Conservation (phyloP, 2,113 vertebrate genomes). For the Anthoscopus minutus region DNA sequence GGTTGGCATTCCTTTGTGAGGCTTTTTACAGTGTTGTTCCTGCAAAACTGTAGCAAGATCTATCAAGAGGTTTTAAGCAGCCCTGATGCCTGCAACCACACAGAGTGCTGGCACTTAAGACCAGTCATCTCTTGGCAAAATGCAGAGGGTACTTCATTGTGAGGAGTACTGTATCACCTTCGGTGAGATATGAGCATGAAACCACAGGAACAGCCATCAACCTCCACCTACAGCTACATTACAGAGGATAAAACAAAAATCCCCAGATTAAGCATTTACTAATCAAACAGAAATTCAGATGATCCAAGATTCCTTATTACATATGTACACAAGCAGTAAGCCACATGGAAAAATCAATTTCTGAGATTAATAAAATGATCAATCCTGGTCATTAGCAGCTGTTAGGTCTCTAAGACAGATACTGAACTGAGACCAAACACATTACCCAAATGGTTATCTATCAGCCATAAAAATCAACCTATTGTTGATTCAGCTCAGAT, state of each 20-base stretch:
- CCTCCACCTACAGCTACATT: neutral
- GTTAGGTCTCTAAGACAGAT: constrained; percentile 17
- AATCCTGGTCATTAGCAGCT: constrained; percentile 11
- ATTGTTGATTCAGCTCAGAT: constrained; percentile 13
- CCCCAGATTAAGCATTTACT: neutral
- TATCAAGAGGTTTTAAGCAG: neutral
- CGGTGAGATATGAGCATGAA: neutral
- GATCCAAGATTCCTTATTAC: neutral
- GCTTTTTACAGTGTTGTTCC: neutral
- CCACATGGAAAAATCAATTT: constrained; percentile 6
- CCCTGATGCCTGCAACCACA: neutral
- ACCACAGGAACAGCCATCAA: neutral
- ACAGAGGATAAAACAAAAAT: neutral
- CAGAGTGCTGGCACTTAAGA: neutral
- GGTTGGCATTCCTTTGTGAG: neutral
- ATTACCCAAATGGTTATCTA: constrained; percentile 8
- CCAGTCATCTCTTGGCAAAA: neutral
- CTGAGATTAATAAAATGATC: constrained; percentile 6
- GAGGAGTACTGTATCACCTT: neutral
- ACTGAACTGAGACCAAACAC: constrained; percentile 25
- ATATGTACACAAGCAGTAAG: neutral
- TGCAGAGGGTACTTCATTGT: neutral
- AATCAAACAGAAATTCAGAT: neutral
- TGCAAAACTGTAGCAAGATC: neutral
- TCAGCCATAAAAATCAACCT: constrained; percentile 16